Base-by-base conservation (phyloP, 2,113 vertebrate genomes). In the Ceuthmochares aereus region DNA sequence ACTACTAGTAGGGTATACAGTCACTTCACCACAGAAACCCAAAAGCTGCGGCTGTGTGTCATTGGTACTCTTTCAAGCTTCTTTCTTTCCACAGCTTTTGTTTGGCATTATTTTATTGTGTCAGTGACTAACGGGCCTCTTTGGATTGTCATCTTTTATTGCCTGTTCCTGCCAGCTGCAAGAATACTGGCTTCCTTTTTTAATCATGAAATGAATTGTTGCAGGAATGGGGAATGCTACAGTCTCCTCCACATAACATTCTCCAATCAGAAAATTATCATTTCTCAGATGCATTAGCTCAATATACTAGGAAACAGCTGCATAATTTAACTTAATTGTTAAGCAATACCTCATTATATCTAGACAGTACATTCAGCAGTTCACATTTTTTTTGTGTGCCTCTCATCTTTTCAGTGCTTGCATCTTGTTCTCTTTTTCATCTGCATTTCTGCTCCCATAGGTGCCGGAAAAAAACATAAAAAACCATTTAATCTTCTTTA, bases 241-340 rank as follows among this genome's bases (percentile, higher is more conserved):
- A 84, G 91, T 97, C 97, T 97, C 93, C 90, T 97, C 94, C 84
- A 93, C 59, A 84, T 95, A 94, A 82, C 68, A 0, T 95, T 97
- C 82, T 87, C 82, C 87, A 84, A 64, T 97, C 89, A 96, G 89
- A 96, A 93, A 85, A 91, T 97, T 88, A 79, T 79, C 49, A 96
- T 97, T 97, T 79, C 60, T 92, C 96, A 95, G 80, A 84, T 93
- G 87, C 88, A 95, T 97, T 96, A 97, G 84, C 90, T 95, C 91
- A 95, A 95, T 91, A 88, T 81, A 96, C 75, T 90, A 96, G 96
- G 95, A 97, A 97, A 96, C 96, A 98, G 95, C 96, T 98, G 97
- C 93, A 96, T 98, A 98, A 98, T 98, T 98, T 98, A 98, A 96
- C 93, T 96, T 97, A 97, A 98, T 97, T 96, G 95, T 97, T 93